These are phyloP conservation scores for Cryptocephalus primarius DNA, from an alignment of 2,888 invertebrate genomes.

Conservation along the genomic window DNA sequence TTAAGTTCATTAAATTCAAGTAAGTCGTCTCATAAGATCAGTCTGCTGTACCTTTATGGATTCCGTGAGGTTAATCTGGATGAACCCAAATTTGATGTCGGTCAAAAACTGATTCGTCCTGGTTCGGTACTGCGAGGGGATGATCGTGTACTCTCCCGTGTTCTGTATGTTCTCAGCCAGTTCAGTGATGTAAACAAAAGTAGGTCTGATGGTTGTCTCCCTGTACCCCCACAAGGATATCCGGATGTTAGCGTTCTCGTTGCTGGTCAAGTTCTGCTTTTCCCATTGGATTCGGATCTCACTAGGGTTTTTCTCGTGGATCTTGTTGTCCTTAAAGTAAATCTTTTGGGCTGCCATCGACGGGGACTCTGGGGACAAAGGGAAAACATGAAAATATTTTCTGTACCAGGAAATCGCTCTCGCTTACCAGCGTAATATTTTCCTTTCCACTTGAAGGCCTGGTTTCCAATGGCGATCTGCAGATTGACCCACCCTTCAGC, in stretches of 20 bases:
- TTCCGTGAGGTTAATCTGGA: slow-evolving; percentile 78
- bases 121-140: slow-evolving; percentile 59
- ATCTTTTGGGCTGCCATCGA: slow-evolving; percentile 78
- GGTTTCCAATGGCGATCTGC: slow-evolving; percentile 73
- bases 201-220: slow-evolving; percentile 70
- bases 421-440: slow-evolving; percentile 79
- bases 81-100: slow-evolving; percentile 76
- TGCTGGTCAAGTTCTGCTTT: slow-evolving; percentile 72
- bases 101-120: slow-evolving; percentile 56
- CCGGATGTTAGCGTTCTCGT: slow-evolving; percentile 61
- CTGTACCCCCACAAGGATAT: slow-evolving; percentile 86
- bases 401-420: neutral
- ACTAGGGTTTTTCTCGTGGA: slow-evolving; percentile 61
- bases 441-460: slow-evolving; percentile 80
- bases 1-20: neutral
- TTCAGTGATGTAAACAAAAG: slow-evolving; percentile 69
- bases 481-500: slow-evolving; percentile 84
- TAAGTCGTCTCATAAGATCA: neutral
- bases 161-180: slow-evolving; percentile 46
- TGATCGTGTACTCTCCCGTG: slow-evolving; percentile 58
- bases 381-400: neutral
- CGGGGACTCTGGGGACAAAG: slow-evolving; percentile 61
- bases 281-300: slow-evolving; percentile 77
- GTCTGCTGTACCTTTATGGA: slow-evolving; percentile 35
- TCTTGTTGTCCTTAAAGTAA: slow-evolving; percentile 62